Conservation (phyloP, 2,113 vertebrate genomes). For the Corvus cornix region DNA sequence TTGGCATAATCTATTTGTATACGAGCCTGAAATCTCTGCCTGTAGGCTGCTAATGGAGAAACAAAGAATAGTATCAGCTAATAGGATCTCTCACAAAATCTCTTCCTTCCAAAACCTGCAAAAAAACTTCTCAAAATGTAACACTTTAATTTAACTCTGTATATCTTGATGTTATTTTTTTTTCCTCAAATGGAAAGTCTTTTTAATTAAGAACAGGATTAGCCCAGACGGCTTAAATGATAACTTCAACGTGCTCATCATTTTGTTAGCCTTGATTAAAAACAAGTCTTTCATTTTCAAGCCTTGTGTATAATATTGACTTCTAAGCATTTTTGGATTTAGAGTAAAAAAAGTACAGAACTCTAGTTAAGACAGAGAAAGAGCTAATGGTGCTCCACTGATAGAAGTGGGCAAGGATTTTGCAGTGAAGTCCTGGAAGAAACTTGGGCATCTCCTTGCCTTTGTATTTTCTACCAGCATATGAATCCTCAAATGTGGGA, state of each 20-base stretch:
- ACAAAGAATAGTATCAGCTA: slow-evolving; percentile 41
- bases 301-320: not conserved
- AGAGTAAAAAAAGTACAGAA: not conserved
- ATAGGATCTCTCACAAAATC: slow-evolving; percentile 37
- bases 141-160: slow-evolving; percentile 15
- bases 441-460: not conserved
- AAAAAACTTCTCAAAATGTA: not conserved
- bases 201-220: slow-evolving; percentile 35
- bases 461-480: not conserved
- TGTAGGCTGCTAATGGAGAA: slow-evolving; percentile 34
- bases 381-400: rapidly evolving
- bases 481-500: rapidly evolving
- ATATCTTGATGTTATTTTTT: slow-evolving; percentile 1
- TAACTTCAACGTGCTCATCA: not conserved
- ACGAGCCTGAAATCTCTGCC: slow-evolving; percentile 22
- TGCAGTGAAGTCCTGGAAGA: not conserved
- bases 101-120: slow-evolving; percentile 30
- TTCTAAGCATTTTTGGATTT: not conserved
- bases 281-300: slow-evolving; percentile 4
- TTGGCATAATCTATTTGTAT: slow-evolving; percentile 38
- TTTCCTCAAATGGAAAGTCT: not conserved
- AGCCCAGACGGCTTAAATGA: not conserved
- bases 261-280: slow-evolving; percentile 39
- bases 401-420: not conserved
- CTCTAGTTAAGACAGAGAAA: not conserved